Evolutionary conservation across 2,888 invertebrate species (phyloP).

Genomic region (Drosophila leonis): DNA sequence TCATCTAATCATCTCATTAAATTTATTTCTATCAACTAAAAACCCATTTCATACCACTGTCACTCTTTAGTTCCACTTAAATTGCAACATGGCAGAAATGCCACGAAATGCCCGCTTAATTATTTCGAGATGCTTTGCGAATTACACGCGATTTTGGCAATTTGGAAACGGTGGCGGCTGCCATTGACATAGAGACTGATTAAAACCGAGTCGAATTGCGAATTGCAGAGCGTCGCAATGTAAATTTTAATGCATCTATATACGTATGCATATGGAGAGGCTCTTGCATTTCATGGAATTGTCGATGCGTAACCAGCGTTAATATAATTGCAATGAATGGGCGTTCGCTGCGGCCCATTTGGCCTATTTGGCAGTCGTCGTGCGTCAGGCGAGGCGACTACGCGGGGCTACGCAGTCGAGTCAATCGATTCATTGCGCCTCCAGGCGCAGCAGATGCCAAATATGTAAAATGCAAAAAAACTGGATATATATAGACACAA

Average conservation of each 20-base stretch:
- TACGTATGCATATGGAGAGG: neutral
- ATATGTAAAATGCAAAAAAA: slow-evolving; percentile 41
- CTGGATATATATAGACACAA: slow-evolving; percentile 21
- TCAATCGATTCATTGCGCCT: slow-evolving; percentile 12
- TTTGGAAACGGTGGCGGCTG: slow-evolving; percentile 52
- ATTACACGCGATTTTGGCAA: slow-evolving; percentile 50
- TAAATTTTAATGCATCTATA: slow-evolving; percentile 1
- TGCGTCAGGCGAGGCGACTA: slow-evolving; percentile 42
- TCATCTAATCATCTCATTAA: neutral
- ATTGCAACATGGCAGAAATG: slow-evolving; percentile 32
- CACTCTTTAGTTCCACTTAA: slow-evolving; percentile 15
- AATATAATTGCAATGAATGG: slow-evolving; percentile 61
- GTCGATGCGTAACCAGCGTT: slow-evolving; percentile 45
- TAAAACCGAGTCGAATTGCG: slow-evolving; percentile 40
- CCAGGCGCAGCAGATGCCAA: slow-evolving; percentile 27
- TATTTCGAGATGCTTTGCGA: slow-evolving; percentile 54
- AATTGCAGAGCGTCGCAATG: neutral
- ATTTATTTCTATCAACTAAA: neutral
- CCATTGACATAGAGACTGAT: slow-evolving; percentile 50
- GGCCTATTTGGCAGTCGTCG: slow-evolving; percentile 60
- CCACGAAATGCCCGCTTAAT: slow-evolving; percentile 65
- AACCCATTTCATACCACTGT: slow-evolving; percentile 28
- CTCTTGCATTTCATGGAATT: slow-evolving; percentile 11
- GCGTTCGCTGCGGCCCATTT: slow-evolving; percentile 59
- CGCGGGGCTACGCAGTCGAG: neutral